phyloP scores from a whole-genome alignment of 1,140 invertebrate species.

The Drosophila paulistorum region DNA sequence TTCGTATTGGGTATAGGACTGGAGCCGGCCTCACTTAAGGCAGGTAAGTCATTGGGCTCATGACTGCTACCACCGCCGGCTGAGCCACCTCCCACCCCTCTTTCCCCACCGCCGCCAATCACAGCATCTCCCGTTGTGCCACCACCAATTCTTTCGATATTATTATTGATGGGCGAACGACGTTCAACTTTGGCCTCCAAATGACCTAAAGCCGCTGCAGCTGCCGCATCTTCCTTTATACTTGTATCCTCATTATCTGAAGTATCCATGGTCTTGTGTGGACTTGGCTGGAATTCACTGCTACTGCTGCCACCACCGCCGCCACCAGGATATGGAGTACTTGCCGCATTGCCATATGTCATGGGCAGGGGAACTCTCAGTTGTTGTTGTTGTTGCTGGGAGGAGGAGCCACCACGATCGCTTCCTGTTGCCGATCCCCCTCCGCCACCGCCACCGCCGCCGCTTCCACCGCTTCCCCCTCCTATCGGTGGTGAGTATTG shows the following conservation, averaged over 20 bases:
- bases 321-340: constrained; percentile 30
- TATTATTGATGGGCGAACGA: constrained; percentile 46
- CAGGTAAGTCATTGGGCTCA: constrained; percentile 27
- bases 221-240: constrained; percentile 65
- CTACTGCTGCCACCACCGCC: constrained; percentile 69
- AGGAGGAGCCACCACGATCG: constrained; percentile 28
- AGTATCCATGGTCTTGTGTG: constrained; percentile 76
- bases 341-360: constrained; percentile 40
- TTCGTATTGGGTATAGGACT: constrained; percentile 81
- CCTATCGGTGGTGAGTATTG: constrained; percentile 75
- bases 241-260: constrained; percentile 77
- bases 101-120: constrained; percentile 11
- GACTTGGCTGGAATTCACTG: constrained; percentile 73
- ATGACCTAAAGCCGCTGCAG: constrained; percentile 56
- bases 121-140: neutral
- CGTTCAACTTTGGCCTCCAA: constrained; percentile 67
- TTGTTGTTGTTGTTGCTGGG: constrained; percentile 41
- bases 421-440: constrained; percentile 34
- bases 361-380: constrained; percentile 64
- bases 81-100: constrained; percentile 14
- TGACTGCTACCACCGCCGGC: constrained; percentile 36
- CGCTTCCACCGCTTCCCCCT: constrained; percentile 15
- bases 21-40: constrained; percentile 68
- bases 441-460: constrained; percentile 23
- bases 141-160: constrained; percentile 6